Percentiles rank a stretch among this genome's conserved stretches.
phyloP scores from a whole-genome alignment of 2,888 invertebrate genomes.

The Selenia dentaria region DNA sequence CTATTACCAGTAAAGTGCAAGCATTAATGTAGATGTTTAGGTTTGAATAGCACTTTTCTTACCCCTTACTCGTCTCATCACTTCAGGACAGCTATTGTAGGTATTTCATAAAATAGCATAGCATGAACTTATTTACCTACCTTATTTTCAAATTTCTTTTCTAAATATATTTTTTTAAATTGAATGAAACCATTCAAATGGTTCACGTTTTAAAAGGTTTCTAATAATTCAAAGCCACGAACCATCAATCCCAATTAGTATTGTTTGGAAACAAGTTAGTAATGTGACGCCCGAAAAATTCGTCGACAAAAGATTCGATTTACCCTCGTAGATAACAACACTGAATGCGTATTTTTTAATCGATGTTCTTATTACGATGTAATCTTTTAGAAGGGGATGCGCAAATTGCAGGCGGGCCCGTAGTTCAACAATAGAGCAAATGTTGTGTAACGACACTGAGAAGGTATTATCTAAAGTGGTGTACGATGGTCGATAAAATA shows the following conservation, averaged over 20 bases:
- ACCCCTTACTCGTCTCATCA: too few species aligned
- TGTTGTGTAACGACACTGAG: constrained; percentile 75
- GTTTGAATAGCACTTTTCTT: too few species aligned
- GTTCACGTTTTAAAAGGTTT: not conserved
- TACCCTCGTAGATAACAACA: constrained; percentile 50
- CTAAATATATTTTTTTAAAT: too few species aligned
- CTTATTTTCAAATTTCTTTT: too few species aligned
- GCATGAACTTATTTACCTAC: too few species aligned
- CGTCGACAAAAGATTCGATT: constrained; percentile 59
- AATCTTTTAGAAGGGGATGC: constrained; percentile 65
- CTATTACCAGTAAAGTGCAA: too few species aligned
- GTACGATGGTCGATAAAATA: constrained; percentile 25
- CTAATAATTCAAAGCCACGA: constrained; percentile 6
- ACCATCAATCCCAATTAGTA: constrained; percentile 12
- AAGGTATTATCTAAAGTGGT: constrained; percentile 57
- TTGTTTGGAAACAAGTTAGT: constrained; percentile 19
- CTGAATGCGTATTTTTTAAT: constrained; percentile 54
- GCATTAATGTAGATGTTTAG: too few species aligned
- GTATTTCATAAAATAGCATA: too few species aligned
- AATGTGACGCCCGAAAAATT: constrained; percentile 49
- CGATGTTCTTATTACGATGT: constrained; percentile 65
- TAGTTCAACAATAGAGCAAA: constrained; percentile 64
- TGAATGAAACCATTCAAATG: too few species aligned
- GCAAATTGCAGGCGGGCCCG: constrained; percentile 52
- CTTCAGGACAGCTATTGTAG: too few species aligned